Evolutionary conservation across 2,888 invertebrate species (phyloP).

Genomic region (Thymelicus acteon): DNA sequence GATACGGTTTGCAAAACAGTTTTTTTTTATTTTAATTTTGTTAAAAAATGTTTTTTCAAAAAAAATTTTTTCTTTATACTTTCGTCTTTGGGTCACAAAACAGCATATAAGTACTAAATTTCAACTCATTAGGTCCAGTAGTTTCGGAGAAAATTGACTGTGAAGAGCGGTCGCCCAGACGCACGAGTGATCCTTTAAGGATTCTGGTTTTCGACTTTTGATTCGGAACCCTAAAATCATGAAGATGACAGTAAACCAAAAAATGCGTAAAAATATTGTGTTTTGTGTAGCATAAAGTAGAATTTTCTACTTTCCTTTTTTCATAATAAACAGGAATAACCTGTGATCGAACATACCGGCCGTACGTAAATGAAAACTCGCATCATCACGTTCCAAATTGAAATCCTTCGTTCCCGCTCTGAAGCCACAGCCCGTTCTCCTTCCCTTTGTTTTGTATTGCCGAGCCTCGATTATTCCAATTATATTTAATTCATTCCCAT

Average conservation of each 20-base stretch:
- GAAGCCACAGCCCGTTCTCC: constrained; percentile 71
- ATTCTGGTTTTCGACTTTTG: too few species aligned
- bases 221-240: too few species aligned
- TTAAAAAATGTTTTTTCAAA: too few species aligned
- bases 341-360: constrained; percentile 43
- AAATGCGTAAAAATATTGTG: not conserved
- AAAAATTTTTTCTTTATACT: too few species aligned
- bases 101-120: too few species aligned
- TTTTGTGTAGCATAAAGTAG: not conserved
- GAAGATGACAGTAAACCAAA: not conserved
- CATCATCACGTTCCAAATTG: constrained; percentile 85
- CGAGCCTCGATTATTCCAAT: constrained; percentile 82
- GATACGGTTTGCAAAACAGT: too few species aligned
- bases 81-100: too few species aligned
- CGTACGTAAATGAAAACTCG: constrained; percentile 78
- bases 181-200: too few species aligned
- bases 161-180: too few species aligned
- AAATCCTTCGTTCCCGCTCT: constrained; percentile 79
- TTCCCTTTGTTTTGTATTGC: constrained; percentile 81
- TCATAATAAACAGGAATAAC: constrained; percentile 11
- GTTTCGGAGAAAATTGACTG: too few species aligned
- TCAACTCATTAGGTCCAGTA: too few species aligned
- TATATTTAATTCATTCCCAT: constrained; percentile 83
- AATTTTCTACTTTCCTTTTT: not conserved
- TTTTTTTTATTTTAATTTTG: too few species aligned